phyloP scores from a whole-genome alignment of 2,888 invertebrate species.

The Pinctada fucata region DNA sequence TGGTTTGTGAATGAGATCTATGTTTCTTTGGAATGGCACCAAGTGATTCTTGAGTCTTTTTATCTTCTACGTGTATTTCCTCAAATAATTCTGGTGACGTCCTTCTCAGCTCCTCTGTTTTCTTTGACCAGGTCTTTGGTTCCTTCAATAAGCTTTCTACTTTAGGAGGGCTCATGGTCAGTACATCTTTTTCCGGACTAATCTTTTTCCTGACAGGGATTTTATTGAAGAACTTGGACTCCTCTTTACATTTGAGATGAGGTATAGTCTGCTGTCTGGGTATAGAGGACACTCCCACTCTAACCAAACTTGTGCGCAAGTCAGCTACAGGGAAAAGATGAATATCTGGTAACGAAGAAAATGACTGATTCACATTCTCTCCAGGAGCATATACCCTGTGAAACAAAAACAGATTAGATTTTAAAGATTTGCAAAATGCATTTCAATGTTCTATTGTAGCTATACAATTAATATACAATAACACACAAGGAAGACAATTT shows the following conservation, averaged over 20 bases:
- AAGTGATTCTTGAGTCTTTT: background rate
- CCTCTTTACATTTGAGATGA: conserved; percentile 43
- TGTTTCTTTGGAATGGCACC: conserved; percentile 17
- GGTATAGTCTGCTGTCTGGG: conserved; percentile 53
- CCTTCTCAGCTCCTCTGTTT: conserved; percentile 17
- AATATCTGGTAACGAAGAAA: conserved; percentile 72
- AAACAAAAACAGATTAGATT: conserved; percentile 17
- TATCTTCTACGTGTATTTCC: too few species aligned
- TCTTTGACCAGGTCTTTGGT: conserved; percentile 16
- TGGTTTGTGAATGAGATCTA: background rate
- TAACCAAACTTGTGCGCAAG: conserved; percentile 75
- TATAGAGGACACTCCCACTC: conserved; percentile 78
- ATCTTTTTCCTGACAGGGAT: conserved; percentile 4
- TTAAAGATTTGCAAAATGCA: background rate
- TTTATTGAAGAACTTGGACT: background rate
- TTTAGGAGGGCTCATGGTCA: background rate
- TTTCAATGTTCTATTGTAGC: too few species aligned
- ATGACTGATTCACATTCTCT: conserved; percentile 81
- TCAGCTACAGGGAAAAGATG: conserved; percentile 72
- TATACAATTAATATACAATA: too few species aligned
- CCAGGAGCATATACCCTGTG: conserved; percentile 82
- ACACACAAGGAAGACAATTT: too few species aligned
- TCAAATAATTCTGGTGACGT: conserved; percentile 21
- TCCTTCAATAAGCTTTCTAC: conserved; percentile 6
- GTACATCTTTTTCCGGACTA: background rate